These are phyloP conservation scores for Entomyzon cyanotis DNA, from an alignment of 2,113 vertebrate genomes.

Conservation along the genomic window DNA sequence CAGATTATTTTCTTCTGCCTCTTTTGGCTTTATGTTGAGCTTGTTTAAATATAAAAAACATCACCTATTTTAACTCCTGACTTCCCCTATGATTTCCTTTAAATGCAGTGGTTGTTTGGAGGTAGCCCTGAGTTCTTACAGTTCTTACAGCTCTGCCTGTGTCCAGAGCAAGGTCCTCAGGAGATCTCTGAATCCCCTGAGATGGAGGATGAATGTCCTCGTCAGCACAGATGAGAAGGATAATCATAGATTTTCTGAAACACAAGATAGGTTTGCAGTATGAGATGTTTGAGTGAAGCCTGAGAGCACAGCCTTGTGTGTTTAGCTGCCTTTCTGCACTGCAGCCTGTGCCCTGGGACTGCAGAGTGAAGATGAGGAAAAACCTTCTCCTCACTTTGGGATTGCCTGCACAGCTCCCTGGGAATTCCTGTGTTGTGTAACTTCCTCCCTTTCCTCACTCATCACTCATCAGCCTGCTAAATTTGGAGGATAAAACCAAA, in stretches of 20 bases:
- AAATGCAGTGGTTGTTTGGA: neutral
- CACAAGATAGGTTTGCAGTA: neutral
- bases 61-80: neutral
- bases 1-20: neutral
- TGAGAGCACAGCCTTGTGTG: neutral
- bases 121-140: neutral
- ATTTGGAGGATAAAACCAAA: neutral
- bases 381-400: neutral
- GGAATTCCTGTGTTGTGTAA: neutral
- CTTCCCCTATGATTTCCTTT: neutral
- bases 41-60: neutral
- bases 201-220: neutral
- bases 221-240: slow-evolving; percentile 26
- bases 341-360: neutral
- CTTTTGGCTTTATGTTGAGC: neutral
- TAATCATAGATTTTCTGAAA: slow-evolving; percentile 32
- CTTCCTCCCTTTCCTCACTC: neutral
- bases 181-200: neutral
- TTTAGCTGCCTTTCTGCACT: neutral
- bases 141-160: neutral
- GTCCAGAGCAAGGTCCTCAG: neutral
- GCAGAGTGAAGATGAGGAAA: neutral
- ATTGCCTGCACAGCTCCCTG: neutral
- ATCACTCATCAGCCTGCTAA: neutral
- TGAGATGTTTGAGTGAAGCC: neutral